Evolutionary conservation across 2,113 vertebrate species (phyloP), one percentile per base, ranked within the genome.

Genomic region (Aldabrachelys gigantea): DNA sequence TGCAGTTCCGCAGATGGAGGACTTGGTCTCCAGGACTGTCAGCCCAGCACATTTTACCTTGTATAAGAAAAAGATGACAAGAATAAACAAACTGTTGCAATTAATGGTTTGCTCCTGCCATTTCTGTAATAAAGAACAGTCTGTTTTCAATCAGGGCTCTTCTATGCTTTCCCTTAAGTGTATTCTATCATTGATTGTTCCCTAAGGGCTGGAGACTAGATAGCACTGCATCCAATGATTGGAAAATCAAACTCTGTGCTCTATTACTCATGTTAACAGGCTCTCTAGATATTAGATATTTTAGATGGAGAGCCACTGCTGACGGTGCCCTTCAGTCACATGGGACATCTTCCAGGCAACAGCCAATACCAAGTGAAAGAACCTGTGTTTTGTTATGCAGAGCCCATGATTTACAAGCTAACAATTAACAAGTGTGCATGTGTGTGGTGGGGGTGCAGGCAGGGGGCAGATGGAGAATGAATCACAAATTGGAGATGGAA

Each of bases 61-160:
- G 85, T 81, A 27, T 53, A 69, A 52, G 76, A 87, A 92, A 85
- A 54, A 88, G 78, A 88, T 82, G 72, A 88, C 53, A 89, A 72
- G 56, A 80, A 75, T 72, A 85, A 94, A 91, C 38, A 88, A 52
- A 94, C 92, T 91, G 83, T 91, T 93, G 81, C 62, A 95, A 82
- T 35, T 72, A 96, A 95, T 85, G 47, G 79, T 97, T 92, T 97
- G 92, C 86, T 81, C 94, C 94, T 96, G 90, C 97, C 94, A 96
- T 95, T 96, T 87, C 85, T 93, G 89, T 89, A 96, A 95, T 27
- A 10, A 94, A 88, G 85, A 41, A 59, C 10, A 4, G 78, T 50
- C 88, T 96, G 96, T 62, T 96, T 98, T 98, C 98, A 96, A 92
- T 97, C 98, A 98, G 97, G 92, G 96, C 97, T 97, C 83, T 97